These are phyloP conservation scores for Isaurus tuberculatus DNA, from an alignment of 92 coral and sea anemone genomes.

Conservation along the genomic window DNA sequence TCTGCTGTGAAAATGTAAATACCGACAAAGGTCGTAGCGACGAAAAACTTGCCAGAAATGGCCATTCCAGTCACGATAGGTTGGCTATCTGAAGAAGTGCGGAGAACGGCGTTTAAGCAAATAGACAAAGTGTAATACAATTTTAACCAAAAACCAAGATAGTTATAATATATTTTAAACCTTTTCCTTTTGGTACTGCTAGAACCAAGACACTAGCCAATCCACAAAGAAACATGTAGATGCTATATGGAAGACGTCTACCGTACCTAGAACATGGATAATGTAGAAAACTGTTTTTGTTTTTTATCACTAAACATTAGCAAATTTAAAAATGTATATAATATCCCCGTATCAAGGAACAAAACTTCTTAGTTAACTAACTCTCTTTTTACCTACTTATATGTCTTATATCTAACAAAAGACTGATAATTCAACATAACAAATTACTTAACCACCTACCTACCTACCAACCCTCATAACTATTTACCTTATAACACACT, in stretches of 20 bases:
- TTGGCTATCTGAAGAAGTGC: slow-evolving; percentile 52
- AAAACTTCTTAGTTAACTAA: no score
- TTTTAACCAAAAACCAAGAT: not conserved
- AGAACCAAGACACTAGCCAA: slow-evolving; percentile 72
- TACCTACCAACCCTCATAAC: not conserved
- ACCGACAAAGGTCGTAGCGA: slow-evolving; percentile 72
- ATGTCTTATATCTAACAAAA: no score
- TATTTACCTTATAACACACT: not conserved
- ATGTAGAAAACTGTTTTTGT: no score
- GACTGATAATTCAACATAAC: no score
- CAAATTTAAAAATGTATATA: no score
- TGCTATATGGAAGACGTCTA: slow-evolving; percentile 82
- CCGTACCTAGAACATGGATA: slow-evolving; percentile 68
- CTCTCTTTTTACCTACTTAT: no score
- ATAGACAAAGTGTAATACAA: not conserved
- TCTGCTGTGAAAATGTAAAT: slow-evolving; percentile 85
- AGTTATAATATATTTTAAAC: slow-evolving; percentile 33
- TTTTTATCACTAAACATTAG: no score
- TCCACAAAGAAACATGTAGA: slow-evolving; percentile 74
- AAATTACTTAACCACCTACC: no score
- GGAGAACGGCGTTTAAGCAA: not conserved
- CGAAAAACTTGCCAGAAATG: slow-evolving; percentile 79
- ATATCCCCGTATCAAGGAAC: no score
- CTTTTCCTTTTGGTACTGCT: slow-evolving; percentile 74
- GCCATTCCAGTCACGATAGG: slow-evolving; percentile 72